Evolutionary conservation across 1,140 invertebrate genomes (phyloP).

Genomic region (Vanessa tameamea): DNA sequence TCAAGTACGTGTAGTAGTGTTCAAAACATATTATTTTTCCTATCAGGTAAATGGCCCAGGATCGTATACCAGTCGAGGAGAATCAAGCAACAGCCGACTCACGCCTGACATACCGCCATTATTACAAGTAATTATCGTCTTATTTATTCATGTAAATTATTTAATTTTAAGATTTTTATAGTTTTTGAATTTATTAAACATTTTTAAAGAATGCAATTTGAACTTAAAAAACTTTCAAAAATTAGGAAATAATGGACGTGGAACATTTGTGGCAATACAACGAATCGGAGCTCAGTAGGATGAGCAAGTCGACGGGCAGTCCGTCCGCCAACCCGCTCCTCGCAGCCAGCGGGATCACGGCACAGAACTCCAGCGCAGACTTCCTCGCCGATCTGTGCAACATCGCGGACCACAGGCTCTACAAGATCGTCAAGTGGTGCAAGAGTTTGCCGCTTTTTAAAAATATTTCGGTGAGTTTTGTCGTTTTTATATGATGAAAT

Average conservation of each 20-base stretch:
- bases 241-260: slow-evolving; percentile 96
- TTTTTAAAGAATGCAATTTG: too few species aligned
- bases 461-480: slow-evolving; percentile 90
- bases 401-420: slow-evolving; percentile 96
- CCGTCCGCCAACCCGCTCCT: slow-evolving; percentile 82
- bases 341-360: slow-evolving; percentile 83
- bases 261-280: slow-evolving; percentile 96
- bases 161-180: too few species aligned
- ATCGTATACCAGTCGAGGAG: slow-evolving; percentile 73
- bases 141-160: too few species aligned
- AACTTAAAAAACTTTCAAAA: neutral
- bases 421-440: slow-evolving; percentile 99
- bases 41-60: slow-evolving; percentile 75
- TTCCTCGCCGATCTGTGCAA: slow-evolving; percentile 94
- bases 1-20: too few species aligned
- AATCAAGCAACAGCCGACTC: slow-evolving; percentile 71
- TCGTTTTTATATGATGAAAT: too few species aligned
- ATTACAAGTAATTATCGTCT: slow-evolving; percentile 60
- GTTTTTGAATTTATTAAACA: too few species aligned
- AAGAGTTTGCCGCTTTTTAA: slow-evolving; percentile 98
- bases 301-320: slow-evolving; percentile 78
- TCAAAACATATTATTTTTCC: slow-evolving; percentile 1
- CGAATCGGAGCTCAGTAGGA: slow-evolving; percentile 84
- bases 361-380: slow-evolving; percentile 88
- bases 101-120: slow-evolving; percentile 76